Evolutionary conservation across 2,797 vertebrate species (phyloP).

Genomic region (Kryptolebias ocellatus): DNA sequence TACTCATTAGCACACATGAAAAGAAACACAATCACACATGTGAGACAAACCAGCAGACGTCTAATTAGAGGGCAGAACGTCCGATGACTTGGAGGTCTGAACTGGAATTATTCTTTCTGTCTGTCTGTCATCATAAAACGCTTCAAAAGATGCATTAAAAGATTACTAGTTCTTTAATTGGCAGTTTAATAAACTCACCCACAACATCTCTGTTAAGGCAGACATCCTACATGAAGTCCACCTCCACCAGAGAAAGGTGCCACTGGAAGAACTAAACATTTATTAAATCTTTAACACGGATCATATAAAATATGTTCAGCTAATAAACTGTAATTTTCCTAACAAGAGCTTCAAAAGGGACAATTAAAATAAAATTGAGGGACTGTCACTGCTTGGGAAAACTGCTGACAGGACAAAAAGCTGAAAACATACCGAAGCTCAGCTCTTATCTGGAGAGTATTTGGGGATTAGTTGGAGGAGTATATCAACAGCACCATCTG

Average conservation of each 20-base stretch:
- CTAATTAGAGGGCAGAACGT: conserved; percentile 38
- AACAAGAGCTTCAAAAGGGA: conserved; percentile 24
- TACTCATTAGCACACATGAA: conserved; percentile 7
- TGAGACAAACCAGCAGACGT: conserved; percentile 5
- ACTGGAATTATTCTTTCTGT: conserved; percentile 34
- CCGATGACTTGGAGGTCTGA: conserved; percentile 44
- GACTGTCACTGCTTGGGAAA: conserved; percentile 1
- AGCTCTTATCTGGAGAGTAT: conserved; percentile 6
- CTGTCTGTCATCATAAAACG: conserved; percentile 37
- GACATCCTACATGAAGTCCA: conserved; percentile 23
- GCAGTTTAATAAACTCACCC: conserved; percentile 55
- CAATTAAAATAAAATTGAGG: conserved; percentile 34
- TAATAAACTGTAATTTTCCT: neutral
- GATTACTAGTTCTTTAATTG: conserved; percentile 68
- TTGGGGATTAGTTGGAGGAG: conserved; percentile 13
- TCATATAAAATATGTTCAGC: conserved; percentile 16
- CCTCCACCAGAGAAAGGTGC: conserved; percentile 9
- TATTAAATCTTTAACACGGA: conserved; percentile 22
- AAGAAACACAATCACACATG: conserved; percentile 19
- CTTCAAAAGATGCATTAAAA: conserved; percentile 35
- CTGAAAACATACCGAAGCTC: conserved; percentile 15
- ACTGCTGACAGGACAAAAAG: neutral
- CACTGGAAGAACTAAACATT: conserved; percentile 19
- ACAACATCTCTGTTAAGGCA: conserved; percentile 11
- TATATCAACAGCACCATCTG: conserved; percentile 15